These are phyloP conservation scores for Anarsia innoxiella DNA, from an alignment of 2,888 invertebrate species.

Conservation along the genomic window DNA sequence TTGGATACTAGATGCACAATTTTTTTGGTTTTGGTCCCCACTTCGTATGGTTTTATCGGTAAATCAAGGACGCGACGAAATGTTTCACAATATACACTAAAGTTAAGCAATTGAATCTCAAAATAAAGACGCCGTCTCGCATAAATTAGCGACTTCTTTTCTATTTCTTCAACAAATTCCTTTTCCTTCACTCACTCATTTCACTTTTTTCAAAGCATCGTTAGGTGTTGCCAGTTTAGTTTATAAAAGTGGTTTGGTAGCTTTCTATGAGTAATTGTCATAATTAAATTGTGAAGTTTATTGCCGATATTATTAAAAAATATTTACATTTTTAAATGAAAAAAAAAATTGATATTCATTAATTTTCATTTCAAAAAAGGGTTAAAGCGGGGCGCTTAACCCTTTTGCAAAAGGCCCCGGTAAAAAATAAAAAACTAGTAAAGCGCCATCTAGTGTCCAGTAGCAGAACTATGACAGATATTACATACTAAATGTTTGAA, in stretches of 20 bases:
- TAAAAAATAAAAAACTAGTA: too few relatives aligned
- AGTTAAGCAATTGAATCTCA: constrained; percentile 60
- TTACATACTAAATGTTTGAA: too few relatives aligned
- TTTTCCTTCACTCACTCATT: constrained; percentile 41
- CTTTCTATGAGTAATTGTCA: too few relatives aligned
- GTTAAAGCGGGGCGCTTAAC: too few relatives aligned
- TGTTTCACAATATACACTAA: constrained; percentile 53
- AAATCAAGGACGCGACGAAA: constrained; percentile 47
- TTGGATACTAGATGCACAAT: constrained; percentile 25
- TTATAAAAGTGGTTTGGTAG: not conserved
- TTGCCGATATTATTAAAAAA: too few relatives aligned
- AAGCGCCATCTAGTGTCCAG: constrained; percentile 26
- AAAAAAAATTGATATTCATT: too few relatives aligned
- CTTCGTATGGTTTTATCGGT: constrained; percentile 30
- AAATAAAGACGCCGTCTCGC: constrained; percentile 70
- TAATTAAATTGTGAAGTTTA: too few relatives aligned
- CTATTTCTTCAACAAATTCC: constrained; percentile 43
- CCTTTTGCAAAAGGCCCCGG: too few relatives aligned
- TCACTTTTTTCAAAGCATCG: constrained; percentile 11
- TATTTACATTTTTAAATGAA: too few relatives aligned
- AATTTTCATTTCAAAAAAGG: too few relatives aligned
- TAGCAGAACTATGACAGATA: too few relatives aligned
- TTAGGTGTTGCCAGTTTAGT: constrained; percentile 9
- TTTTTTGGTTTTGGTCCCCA: constrained; percentile 30
- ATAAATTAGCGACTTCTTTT: constrained; percentile 65